phyloP scores from a whole-genome alignment of 2,888 invertebrate genomes.

The Athripsodes cinereus region DNA sequence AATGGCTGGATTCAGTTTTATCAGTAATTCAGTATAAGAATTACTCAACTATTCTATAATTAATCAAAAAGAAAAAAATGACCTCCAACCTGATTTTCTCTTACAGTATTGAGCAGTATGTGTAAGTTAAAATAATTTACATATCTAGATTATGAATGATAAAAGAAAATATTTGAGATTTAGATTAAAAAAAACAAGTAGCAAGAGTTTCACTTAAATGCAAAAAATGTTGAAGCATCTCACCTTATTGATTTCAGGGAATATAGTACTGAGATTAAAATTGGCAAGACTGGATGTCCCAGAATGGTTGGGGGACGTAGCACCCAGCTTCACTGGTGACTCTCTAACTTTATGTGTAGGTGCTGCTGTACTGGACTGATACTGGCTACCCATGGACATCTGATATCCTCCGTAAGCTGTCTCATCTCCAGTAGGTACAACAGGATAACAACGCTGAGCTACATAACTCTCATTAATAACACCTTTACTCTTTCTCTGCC shows the following conservation, averaged over 20 bases:
- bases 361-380: not conserved
- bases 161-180: too few species aligned
- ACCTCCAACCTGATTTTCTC: too few species aligned
- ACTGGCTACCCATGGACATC: slow-evolving; percentile 9
- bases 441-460: slow-evolving; percentile 6
- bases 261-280: slow-evolving; percentile 77
- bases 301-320: slow-evolving; percentile 11
- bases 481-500: slow-evolving; percentile 21
- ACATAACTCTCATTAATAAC: slow-evolving; percentile 4
- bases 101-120: too few species aligned
- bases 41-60: too few species aligned
- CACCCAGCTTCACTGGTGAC: not conserved
- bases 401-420: slow-evolving; percentile 19
- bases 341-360: not conserved
- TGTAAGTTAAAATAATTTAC: too few species aligned
- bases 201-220: too few species aligned
- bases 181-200: too few species aligned
- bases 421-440: slow-evolving; percentile 15
- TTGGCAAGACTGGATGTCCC: slow-evolving; percentile 53
- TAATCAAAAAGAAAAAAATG: too few species aligned
- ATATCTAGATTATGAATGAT: not conserved
- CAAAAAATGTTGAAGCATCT: too few species aligned
- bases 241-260: slow-evolving; percentile 73
- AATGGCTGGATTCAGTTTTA: too few species aligned
- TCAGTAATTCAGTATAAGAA: too few species aligned